Evolutionary conservation across 2,888 invertebrate species (phyloP), one percentile per base, ranked within the genome.

Genomic region (Deroplatys truncata): DNA sequence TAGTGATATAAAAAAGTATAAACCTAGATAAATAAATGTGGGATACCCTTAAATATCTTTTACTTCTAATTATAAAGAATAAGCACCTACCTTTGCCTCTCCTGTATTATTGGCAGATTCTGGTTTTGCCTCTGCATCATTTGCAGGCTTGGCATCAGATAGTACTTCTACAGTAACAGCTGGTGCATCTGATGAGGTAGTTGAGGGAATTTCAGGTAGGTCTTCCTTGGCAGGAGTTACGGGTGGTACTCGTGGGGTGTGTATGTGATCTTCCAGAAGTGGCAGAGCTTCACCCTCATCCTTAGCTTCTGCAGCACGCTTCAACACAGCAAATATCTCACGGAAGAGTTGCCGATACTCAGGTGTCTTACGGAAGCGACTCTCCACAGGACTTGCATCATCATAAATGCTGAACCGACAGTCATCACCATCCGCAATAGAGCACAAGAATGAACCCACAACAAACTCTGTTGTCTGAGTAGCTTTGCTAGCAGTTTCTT

Each of bases 401-500:
- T 97, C 97, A 92, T 97, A 98, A 92, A 97, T 97, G 93, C 97
- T 97, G 93, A 97, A 97, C 91, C 97, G 96, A 93, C 97, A 97
- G 92, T 97, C 97, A 91, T 97, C 97, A 20, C 97, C 97, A 92
- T 97, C 97, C 88, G 96, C 97, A 91, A 98, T 97, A 1, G 97
- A 97, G 93, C 97, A 97, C 88, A 98, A 94, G 93, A 97, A 97
- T 28, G 97, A 97, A n/a, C 97, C 97, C 0, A 96, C 96, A 82
- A 92, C 91, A 90, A 95, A 95, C 82, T 95, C 95, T 91, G 97
- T 97, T 0, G 98, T 98, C 92, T 98, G 98, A 8, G 98, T 98
- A 3, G 95, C 95, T 92, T 97, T 97, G 93, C 97, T 97, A 93
- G 96, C 96, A 1, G 97, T 97, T 93, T 98, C 98, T 92, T 98